Evolutionary conservation across 1,140 invertebrate genomes (phyloP).

Genomic region (Hyles euphorbiae): DNA sequence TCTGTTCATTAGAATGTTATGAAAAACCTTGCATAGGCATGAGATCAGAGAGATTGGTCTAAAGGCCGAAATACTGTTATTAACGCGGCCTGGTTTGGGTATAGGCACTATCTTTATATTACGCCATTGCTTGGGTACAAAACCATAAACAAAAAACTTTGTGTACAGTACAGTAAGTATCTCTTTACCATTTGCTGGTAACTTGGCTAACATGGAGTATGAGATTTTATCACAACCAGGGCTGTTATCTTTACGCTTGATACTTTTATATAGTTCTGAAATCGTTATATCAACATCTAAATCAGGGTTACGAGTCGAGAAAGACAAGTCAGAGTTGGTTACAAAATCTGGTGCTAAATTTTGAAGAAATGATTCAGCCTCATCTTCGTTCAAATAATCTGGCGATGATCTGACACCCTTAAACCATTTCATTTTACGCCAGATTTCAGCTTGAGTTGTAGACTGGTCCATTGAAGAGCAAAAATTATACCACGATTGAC

Average conservation of each 20-base stretch:
- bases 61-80: conserved; percentile 5
- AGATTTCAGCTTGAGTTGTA: conserved; percentile 3
- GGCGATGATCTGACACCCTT: background rate
- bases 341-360: conserved; percentile 2
- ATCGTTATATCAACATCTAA: background rate
- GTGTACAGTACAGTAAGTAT: background rate
- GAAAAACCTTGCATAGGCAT: conserved; percentile 10
- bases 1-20: conserved; percentile 13
- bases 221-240: background rate
- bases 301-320: too few relatives aligned
- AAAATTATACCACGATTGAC: background rate
- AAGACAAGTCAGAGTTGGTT: background rate
- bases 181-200: background rate
- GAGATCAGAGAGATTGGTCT: conserved; percentile 43
- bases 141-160: background rate
- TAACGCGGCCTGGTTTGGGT: conserved; percentile 6
- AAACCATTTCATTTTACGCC: conserved; percentile 9
- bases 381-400: background rate
- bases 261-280: background rate
- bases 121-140: conserved; percentile 1
- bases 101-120: conserved; percentile 1
- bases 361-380: background rate
- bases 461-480: background rate
- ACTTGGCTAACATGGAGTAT: background rate
- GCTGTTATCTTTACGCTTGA: background rate